Base-by-base conservation (phyloP, 2,888 invertebrate species). In the Trissonchulus latispiculum region DNA sequence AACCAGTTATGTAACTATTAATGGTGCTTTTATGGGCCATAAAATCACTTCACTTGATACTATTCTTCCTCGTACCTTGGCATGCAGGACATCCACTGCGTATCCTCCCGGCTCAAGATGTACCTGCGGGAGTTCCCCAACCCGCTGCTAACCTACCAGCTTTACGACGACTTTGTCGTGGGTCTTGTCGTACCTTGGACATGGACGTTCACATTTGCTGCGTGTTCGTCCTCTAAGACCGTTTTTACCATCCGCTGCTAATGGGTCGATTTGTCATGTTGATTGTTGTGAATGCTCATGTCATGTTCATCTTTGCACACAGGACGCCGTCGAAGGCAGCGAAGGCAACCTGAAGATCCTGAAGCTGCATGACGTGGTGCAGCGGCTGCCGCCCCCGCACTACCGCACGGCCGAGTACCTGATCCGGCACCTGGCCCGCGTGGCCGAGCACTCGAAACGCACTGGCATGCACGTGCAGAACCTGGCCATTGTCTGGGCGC, bases 381-480 rank as follows among this genome's bases (percentile, higher is more conserved):
- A 92, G 77, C 94, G 95, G 82, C 86, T 97, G 77, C 96, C 96
- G 33, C 95, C 95, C 1, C 95, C 95, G n/a, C 95, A 97, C 85
- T 96, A 94, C 84, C 90, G 93, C 93, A 96, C 95, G 0, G 85
- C 95, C 33, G 90, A 94, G 80, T 95, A 93, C 86, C 87, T 96
- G 78, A 91, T 95, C 88, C 89, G 90, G 18, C 96, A 96, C 85
- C 86, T 97, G 74, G 90, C 92, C 0, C 88, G 90, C 78, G 93
- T 97, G 76, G 93, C 95, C 0, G 89, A 90, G 72, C 89, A 91
- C 79, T 91, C 92, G 59, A 87, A 87, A 61, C 88, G 89, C 76
- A 96, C 96, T 0, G 95, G 95, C 69, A 96, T 96, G 96, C 95
- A 95, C 72, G 91, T 94, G 36, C 89, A 95, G 77, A 96, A 96